A percentile compares a stretch with the other conserved stretches of the same genome.
phyloP scores from a whole-genome alignment of 1,140 invertebrate species.

The Oryctes rhinoceros region DNA sequence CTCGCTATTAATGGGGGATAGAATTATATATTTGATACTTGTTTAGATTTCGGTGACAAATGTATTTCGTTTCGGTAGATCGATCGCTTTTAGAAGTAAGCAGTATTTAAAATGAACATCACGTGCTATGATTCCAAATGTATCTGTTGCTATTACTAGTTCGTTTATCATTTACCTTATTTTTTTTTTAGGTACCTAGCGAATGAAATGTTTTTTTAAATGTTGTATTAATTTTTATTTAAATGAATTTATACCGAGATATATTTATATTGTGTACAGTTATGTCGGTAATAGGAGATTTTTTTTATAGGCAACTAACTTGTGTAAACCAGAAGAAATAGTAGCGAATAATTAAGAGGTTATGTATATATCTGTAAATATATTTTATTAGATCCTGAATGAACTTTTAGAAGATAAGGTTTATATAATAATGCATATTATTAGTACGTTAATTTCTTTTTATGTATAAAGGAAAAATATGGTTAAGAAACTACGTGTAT shows the following conservation, averaged over 20 bases:
- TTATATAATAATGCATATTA: conserved; percentile 11
- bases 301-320: conserved; percentile 8
- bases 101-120: conserved; percentile 33
- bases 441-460: neutral
- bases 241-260: conserved; percentile 1
- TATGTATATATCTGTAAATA: conserved; percentile 7
- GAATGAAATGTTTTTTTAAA: conserved; percentile 1
- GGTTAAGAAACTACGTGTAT: neutral
- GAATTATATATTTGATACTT: conserved; percentile 12
- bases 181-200: conserved; percentile 17
- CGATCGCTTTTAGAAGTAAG: neutral
- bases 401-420: conserved; percentile 5
- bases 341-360: neutral
- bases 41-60: neutral
- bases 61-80: conserved; percentile 9
- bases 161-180: neutral
- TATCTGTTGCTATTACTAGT: conserved; percentile 9
- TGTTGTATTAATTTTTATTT: conserved; percentile 25
- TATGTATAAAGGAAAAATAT: conserved; percentile 9
- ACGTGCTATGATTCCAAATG: conserved; percentile 22
- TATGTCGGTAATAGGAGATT: neutral
- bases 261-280: conserved; percentile 22
- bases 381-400: conserved; percentile 6
- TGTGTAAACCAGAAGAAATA: neutral
- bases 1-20: conserved; percentile 1